phyloP scores from a whole-genome alignment of 1,140 invertebrate genomes.

The Anthonomus grandis region DNA sequence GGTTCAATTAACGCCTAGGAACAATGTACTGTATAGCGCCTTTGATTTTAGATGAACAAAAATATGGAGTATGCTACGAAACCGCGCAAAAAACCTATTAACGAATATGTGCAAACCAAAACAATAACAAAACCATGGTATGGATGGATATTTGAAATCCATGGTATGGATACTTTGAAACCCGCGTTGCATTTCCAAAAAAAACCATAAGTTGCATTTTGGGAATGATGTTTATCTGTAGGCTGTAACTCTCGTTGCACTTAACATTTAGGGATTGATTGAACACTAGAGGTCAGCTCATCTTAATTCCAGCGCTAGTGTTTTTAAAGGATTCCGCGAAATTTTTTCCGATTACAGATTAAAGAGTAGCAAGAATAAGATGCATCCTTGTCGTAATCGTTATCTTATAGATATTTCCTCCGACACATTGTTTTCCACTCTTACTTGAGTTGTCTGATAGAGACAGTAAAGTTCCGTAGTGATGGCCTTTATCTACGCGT shows the following conservation, averaged over 20 bases:
- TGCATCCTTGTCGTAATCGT: slow-evolving; percentile 2
- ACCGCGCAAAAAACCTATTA: no score
- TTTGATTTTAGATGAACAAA: no score
- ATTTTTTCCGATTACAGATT: slow-evolving; percentile 14
- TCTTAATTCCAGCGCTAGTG: not conserved
- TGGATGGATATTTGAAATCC: no score
- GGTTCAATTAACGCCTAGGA: no score
- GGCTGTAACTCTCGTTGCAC: not conserved
- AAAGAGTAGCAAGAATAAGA: slow-evolving; percentile 10
- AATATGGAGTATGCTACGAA: no score
- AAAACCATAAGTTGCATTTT: no score
- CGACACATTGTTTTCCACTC: slow-evolving; percentile 3
- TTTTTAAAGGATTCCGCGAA: slow-evolving; percentile 6
- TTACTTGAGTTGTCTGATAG: slow-evolving; percentile 6
- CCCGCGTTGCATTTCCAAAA: no score
- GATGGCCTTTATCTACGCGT: not conserved
- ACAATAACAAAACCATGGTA: no score
- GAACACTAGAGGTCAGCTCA: not conserved
- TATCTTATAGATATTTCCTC: slow-evolving; percentile 8
- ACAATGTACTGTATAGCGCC: no score
- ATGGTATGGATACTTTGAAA: no score
- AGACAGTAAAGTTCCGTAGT: slow-evolving; percentile 5
- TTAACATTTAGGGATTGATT: not conserved
- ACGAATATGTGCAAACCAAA: no score
- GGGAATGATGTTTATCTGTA: no score